A percentile compares a stretch with the other conserved stretches of the same genome.
Evolutionary conservation across 2,113 vertebrate species (phyloP).

Genomic region (Perca fluviatilis): DNA sequence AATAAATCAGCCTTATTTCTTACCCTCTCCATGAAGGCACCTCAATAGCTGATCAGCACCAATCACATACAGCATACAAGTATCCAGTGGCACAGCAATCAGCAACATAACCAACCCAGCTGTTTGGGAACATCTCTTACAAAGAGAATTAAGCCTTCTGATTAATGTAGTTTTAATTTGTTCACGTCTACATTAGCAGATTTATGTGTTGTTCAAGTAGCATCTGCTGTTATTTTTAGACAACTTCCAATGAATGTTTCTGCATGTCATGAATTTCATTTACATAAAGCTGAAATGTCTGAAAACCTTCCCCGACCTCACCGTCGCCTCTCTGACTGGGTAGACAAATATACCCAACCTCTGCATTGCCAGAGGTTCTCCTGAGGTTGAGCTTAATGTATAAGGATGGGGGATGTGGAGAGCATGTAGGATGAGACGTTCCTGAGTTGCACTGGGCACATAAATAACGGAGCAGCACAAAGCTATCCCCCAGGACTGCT

Average conservation of each 20-base stretch:
- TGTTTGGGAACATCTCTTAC: constrained; percentile 5
- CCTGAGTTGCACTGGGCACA: constrained; percentile 72
- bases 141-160: constrained; percentile 3
- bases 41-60: constrained; percentile 38
- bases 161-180: constrained; percentile 50
- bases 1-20: constrained; percentile 70
- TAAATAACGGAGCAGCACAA: constrained; percentile 81
- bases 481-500: constrained; percentile 82
- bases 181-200: constrained; percentile 48
- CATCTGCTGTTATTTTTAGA: constrained; percentile 63
- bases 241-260: constrained; percentile 63
- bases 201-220: constrained; percentile 42
- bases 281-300: constrained; percentile 72
- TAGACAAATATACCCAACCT: constrained; percentile 75
- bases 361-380: constrained; percentile 77
- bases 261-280: constrained; percentile 70
- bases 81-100: constrained; percentile 42
- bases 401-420: constrained; percentile 77
- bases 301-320: constrained; percentile 68
- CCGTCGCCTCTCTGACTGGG: constrained; percentile 65
- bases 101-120: constrained; percentile 28
- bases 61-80: constrained; percentile 50
- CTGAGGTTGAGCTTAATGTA: constrained; percentile 81
- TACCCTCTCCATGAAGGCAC: constrained; percentile 52
- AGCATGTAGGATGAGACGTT: constrained; percentile 77